Conservation (phyloP, 2,888 invertebrate species). For the Pachycephus smyrnensis region DNA sequence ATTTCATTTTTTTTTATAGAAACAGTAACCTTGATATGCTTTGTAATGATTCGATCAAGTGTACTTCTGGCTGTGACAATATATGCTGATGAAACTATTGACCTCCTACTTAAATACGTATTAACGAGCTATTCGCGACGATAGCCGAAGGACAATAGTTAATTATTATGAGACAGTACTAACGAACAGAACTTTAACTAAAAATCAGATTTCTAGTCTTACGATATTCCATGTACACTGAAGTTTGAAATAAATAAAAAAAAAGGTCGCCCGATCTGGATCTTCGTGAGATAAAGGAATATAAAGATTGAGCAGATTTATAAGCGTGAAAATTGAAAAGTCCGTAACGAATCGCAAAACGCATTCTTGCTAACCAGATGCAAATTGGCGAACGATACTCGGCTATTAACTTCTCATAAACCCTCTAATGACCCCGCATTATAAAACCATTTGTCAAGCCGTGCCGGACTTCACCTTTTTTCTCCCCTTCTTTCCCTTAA, state of each 20-base stretch:
- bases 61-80: not conserved
- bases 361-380: conserved; percentile 6
- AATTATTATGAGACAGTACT: not conserved
- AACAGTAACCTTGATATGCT: not conserved
- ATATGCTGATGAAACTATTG: not conserved
- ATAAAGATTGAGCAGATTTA: not conserved
- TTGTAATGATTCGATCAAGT: not conserved
- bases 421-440: not conserved
- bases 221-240: not conserved
- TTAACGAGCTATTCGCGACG: not conserved
- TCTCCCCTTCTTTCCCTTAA: not conserved
- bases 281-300: not conserved
- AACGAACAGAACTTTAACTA: not conserved
- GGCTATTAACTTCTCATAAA: conserved; percentile 7
- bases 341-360: conserved; percentile 1
- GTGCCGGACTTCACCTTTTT: not conserved
- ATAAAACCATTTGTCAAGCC: conserved; percentile 5
- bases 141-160: not conserved
- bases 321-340: not conserved
- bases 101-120: not conserved
- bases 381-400: conserved; percentile 10
- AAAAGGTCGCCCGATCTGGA: not conserved
- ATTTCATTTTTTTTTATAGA: not conserved
- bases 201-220: not conserved
- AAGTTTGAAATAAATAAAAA: not conserved